These are phyloP conservation scores for Syrista parreyssii DNA, from an alignment of 2,888 invertebrate species.

Conservation along the genomic window DNA sequence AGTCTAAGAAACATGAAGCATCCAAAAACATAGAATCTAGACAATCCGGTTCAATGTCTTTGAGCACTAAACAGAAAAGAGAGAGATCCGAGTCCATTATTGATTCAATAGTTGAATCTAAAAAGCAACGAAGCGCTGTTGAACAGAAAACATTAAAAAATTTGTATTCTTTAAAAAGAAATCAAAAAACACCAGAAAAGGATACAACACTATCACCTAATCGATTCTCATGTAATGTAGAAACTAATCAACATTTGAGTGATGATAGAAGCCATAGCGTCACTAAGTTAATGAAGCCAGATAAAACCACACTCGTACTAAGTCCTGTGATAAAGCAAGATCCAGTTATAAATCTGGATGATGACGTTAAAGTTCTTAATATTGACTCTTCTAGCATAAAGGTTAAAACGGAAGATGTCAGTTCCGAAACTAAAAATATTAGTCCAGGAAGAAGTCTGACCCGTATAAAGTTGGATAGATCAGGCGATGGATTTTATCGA, in stretches of 20 bases:
- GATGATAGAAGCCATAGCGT: neutral
- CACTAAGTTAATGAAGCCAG: neutral
- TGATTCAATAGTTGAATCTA: slow-evolving; percentile 2
- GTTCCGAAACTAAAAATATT: neutral
- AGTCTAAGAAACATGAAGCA: neutral
- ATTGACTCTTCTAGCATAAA: neutral
- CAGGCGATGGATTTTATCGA: neutral
- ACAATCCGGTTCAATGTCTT: neutral
- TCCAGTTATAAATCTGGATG: neutral
- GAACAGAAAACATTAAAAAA: neutral
- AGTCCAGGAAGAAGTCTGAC: neutral
- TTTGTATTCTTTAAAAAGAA: neutral
- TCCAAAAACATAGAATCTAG: neutral
- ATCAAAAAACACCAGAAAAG: neutral
- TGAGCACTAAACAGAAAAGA: neutral
- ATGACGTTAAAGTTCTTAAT: neutral
- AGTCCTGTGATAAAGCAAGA: neutral
- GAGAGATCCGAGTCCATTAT: neutral
- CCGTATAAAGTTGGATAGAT: neutral
- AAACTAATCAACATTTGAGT: neutral
- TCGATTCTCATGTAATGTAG: neutral
- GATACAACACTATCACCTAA: neutral
- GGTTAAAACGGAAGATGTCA: neutral
- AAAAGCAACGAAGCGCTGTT: neutral
- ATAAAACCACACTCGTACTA: neutral